Evolutionary conservation across 2,113 vertebrate species (phyloP).

Genomic region (Bombycilla garrulus): DNA sequence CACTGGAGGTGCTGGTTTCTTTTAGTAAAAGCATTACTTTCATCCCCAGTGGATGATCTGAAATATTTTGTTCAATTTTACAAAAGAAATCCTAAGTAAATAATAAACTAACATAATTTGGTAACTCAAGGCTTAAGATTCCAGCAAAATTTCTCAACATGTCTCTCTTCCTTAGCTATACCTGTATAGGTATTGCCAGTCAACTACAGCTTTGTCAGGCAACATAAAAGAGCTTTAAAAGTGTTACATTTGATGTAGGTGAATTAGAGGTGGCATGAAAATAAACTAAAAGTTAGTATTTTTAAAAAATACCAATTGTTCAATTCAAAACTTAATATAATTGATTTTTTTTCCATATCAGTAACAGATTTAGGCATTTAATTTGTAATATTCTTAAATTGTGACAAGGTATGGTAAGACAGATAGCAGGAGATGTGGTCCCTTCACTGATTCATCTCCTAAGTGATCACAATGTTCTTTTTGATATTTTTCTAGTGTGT

Average conservation of each 20-base stretch:
- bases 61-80: background rate
- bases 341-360: background rate
- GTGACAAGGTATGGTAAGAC: background rate
- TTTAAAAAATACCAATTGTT: background rate
- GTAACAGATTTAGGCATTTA: background rate
- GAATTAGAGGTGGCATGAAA: background rate
- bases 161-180: background rate
- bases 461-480: background rate
- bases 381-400: background rate
- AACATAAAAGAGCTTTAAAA: background rate
- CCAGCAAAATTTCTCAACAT: background rate
- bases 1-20: background rate
- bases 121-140: background rate
- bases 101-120: background rate
- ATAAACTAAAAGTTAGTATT: background rate
- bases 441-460: background rate
- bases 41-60: rapidly evolving
- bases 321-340: background rate
- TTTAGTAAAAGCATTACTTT: background rate
- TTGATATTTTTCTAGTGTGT: background rate
- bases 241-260: background rate
- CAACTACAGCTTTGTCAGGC: background rate
- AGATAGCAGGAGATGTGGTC: background rate
- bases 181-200: background rate
- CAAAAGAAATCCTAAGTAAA: background rate